Conservation (phyloP, 2,797 vertebrate species). For the Monodelphis domestica region DNA sequence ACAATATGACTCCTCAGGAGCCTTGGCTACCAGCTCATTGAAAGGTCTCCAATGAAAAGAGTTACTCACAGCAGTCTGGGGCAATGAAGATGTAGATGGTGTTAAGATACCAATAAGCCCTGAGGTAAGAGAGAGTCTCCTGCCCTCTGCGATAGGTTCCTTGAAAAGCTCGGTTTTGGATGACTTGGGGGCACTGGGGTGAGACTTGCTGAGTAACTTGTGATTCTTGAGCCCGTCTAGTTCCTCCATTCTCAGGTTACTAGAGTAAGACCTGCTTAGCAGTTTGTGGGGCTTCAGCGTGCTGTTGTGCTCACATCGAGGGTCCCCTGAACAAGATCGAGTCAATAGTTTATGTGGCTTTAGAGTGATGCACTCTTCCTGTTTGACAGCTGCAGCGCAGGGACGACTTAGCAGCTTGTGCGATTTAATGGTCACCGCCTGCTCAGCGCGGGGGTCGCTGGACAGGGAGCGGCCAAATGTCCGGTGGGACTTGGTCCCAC, state of each 20-base stretch:
- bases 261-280: slow-evolving; percentile 90
- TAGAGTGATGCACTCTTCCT: slow-evolving; percentile 88
- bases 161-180: slow-evolving; percentile 90
- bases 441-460: slow-evolving; percentile 89
- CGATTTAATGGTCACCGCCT: slow-evolving; percentile 86
- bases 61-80: slow-evolving; percentile 87
- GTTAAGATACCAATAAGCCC: slow-evolving; percentile 94
- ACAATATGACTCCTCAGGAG: not conserved
- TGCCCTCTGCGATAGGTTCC: slow-evolving; percentile 89
- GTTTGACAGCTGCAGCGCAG: slow-evolving; percentile 83
- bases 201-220: slow-evolving; percentile 90
- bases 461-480: slow-evolving; percentile 90
- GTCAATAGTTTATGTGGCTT: slow-evolving; percentile 89
- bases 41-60: slow-evolving; percentile 60
- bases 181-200: slow-evolving; percentile 89
- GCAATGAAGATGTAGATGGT: slow-evolving; percentile 89
- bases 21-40: slow-evolving; percentile 6
- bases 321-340: slow-evolving; percentile 89
- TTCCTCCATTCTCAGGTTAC: slow-evolving; percentile 90
- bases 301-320: slow-evolving; percentile 89
- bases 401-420: slow-evolving; percentile 90
- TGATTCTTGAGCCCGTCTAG: slow-evolving; percentile 90
- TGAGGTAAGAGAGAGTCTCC: slow-evolving; percentile 95
- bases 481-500: slow-evolving; percentile 88
- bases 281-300: slow-evolving; percentile 90